Conservation (phyloP, 2,797 vertebrate species). For the Notoglanidium macrostoma region DNA sequence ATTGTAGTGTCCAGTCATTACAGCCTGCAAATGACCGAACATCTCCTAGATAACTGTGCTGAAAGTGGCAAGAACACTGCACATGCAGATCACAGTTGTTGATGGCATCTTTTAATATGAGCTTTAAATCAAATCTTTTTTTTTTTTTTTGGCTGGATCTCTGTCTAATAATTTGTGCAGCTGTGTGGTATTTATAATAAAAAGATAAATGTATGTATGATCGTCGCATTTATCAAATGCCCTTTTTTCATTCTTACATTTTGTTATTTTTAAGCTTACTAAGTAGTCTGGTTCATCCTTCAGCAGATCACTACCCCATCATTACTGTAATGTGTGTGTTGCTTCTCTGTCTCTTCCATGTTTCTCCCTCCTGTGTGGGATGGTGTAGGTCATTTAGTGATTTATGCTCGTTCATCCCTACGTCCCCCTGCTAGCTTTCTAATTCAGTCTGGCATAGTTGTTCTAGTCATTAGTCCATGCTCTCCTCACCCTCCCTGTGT, state of each 20-base stretch:
- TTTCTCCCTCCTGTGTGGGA: not conserved
- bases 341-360: not conserved
- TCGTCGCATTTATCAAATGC: not conserved
- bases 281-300: not conserved
- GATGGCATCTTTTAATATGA: not conserved
- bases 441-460: not conserved
- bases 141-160: not conserved
- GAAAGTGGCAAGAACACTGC: not conserved
- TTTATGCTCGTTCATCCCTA: slow-evolving; percentile 4
- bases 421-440: not conserved
- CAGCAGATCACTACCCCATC: not conserved
- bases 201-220: not conserved
- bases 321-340: not conserved
- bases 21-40: not conserved
- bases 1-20: not conserved
- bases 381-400: not conserved
- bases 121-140: not conserved
- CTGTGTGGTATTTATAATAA: not conserved
- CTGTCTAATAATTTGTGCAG: not conserved
- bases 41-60: not conserved
- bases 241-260: not conserved
- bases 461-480: not conserved
- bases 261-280: not conserved
- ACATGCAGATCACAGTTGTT: not conserved
- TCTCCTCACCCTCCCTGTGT: not conserved